phyloP scores from a whole-genome alignment of 2,113 vertebrate genomes.

The Galbula dea region DNA sequence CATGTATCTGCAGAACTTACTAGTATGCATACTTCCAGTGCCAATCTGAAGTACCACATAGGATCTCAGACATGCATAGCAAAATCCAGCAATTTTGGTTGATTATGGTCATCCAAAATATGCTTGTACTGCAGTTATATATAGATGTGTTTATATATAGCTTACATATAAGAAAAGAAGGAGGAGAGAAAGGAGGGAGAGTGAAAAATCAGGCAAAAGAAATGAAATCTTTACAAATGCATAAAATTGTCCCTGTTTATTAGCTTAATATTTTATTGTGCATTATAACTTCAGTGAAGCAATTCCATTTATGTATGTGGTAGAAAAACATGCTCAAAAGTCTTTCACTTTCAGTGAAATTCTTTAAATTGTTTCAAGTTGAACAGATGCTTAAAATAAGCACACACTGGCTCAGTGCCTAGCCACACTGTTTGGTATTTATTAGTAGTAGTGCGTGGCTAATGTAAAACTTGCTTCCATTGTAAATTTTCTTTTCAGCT shows the following conservation, averaged over 20 bases:
- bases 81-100: constrained; percentile 73
- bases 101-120: constrained; percentile 69
- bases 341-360: not conserved
- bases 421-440: not conserved
- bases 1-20: constrained; percentile 67
- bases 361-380: not conserved
- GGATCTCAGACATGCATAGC: constrained; percentile 67
- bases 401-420: not conserved
- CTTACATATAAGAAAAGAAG: not conserved
- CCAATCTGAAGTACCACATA: constrained; percentile 48
- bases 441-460: not conserved
- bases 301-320: not conserved
- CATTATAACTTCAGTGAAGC: not conserved
- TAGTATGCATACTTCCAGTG: constrained; percentile 49
- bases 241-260: not conserved
- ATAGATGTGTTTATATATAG: not conserved
- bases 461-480: not conserved
- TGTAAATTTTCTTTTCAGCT: not conserved
- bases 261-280: not conserved
- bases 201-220: constrained; percentile 4
- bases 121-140: constrained; percentile 64
- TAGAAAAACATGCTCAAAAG: not conserved
- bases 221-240: not conserved
- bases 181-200: not conserved
- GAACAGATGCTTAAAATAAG: not conserved